These are phyloP conservation scores for Caenorhabditis sp. DNA, from an alignment of 2,888 invertebrate species.

Conservation along the genomic window DNA sequence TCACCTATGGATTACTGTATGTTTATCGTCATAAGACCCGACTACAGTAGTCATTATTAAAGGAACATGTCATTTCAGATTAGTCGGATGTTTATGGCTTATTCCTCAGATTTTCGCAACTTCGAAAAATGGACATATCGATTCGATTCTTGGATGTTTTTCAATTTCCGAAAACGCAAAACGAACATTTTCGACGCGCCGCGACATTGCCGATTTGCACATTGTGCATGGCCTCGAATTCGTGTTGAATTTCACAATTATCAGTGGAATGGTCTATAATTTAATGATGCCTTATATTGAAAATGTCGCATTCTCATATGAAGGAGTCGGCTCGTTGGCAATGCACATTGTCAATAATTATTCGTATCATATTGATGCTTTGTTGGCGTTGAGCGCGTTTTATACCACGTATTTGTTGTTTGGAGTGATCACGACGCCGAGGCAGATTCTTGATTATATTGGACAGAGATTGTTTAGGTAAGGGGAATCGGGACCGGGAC, in stretches of 20 bases:
- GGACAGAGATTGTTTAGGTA: conserved; percentile 38
- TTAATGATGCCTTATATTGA: conserved; percentile 68
- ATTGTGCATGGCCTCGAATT: conserved; percentile 53
- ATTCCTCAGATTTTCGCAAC: conserved; percentile 27
- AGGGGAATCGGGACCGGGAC: not conserved
- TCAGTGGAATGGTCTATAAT: conserved; percentile 64
- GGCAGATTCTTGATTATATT: conserved; percentile 30
- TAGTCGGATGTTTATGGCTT: conserved; percentile 17
- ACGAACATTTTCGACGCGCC: conserved; percentile 43
- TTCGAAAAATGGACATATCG: conserved; percentile 10
- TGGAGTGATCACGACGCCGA: conserved; percentile 23
- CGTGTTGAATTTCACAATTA: conserved; percentile 47
- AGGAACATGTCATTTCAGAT: no score
- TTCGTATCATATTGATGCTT: conserved; percentile 49
- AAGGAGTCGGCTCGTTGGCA: conserved; percentile 43
- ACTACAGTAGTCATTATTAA: no score
- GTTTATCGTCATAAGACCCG: no score
- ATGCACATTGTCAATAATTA: conserved; percentile 66
- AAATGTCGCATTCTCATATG: conserved; percentile 67
- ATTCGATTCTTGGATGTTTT: conserved; percentile 32
- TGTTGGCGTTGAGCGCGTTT: conserved; percentile 63
- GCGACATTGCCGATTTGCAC: conserved; percentile 43
- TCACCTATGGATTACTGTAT: conserved; percentile 52
- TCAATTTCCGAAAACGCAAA: conserved; percentile 41
- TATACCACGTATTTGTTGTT: conserved; percentile 55